These are phyloP conservation scores for Thalassaphorura encarpata DNA, from an alignment of 1,140 invertebrate species.

Conservation along the genomic window DNA sequence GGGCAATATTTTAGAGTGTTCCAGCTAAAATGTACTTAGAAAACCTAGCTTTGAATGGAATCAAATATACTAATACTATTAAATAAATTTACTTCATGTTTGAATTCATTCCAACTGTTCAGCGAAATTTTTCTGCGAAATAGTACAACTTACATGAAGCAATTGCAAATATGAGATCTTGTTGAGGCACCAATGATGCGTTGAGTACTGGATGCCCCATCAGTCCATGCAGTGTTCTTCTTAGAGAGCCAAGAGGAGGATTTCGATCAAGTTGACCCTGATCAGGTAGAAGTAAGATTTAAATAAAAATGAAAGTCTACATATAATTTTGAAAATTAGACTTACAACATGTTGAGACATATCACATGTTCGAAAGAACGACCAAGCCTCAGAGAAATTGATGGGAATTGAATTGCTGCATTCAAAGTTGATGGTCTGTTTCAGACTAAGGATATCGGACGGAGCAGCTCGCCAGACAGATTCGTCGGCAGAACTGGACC, in stretches of 20 bases:
- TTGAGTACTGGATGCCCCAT: slow-evolving; percentile 40
- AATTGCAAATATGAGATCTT: slow-evolving; percentile 43
- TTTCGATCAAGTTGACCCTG: neutral
- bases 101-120: neutral
- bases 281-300: no score
- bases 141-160: slow-evolving; percentile 40
- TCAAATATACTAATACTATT: no score
- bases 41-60: no score
- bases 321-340: neutral
- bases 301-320: neutral
- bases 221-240: slow-evolving; percentile 16
- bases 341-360: slow-evolving; percentile 25
- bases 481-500: no score
- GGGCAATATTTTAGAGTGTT: neutral
- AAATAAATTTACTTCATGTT: neutral
- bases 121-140: neutral
- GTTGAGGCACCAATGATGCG: slow-evolving; percentile 36
- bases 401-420: slow-evolving; percentile 32
- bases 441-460: slow-evolving; percentile 22
- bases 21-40: no score
- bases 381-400: slow-evolving; percentile 32
- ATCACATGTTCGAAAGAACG: slow-evolving; percentile 30
- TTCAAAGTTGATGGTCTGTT: slow-evolving; percentile 31
- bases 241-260: neutral
- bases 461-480: no score